These are phyloP conservation scores for Pemphigus obesinymphae DNA, from an alignment of 1,140 invertebrate species.

Conservation along the genomic window DNA sequence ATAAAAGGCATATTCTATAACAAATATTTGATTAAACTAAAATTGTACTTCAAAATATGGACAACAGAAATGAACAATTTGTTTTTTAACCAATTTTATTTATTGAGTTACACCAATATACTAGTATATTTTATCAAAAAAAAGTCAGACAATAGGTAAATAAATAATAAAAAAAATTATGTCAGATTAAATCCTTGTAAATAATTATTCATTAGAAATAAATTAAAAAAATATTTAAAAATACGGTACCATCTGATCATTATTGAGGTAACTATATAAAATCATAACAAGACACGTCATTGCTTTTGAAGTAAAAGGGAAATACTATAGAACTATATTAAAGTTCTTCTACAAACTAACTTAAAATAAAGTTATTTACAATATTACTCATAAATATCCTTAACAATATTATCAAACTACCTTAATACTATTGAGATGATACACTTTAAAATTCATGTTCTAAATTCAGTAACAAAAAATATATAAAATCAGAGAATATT, in stretches of 20 bases:
- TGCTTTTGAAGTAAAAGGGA: slow-evolving; percentile 22
- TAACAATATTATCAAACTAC: slow-evolving; percentile 31
- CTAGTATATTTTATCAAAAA: slow-evolving; percentile 2
- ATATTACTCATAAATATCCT: slow-evolving; percentile 5
- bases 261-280: slow-evolving; percentile 33
- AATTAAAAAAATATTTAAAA: slow-evolving; percentile 38
- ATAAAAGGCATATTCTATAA: too few species aligned
- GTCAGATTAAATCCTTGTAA: not conserved
- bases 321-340: slow-evolving; percentile 32
- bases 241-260: slow-evolving; percentile 20
- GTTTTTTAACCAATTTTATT: not conserved
- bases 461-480: slow-evolving; percentile 39
- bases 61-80: too few species aligned
- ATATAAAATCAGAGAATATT: slow-evolving; percentile 28
- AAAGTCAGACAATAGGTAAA: not conserved
- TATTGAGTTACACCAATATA: not conserved
- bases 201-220: slow-evolving; percentile 30
- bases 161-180: not conserved
- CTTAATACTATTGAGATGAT: slow-evolving; percentile 37
- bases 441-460: slow-evolving; percentile 22
- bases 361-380: slow-evolving; percentile 27
- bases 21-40: not conserved
- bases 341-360: slow-evolving; percentile 25
- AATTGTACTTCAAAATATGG: too few species aligned
- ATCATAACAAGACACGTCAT: slow-evolving; percentile 36